Base-by-base conservation (phyloP, 1,140 invertebrate genomes). In the Scaptomyza pallida region DNA sequence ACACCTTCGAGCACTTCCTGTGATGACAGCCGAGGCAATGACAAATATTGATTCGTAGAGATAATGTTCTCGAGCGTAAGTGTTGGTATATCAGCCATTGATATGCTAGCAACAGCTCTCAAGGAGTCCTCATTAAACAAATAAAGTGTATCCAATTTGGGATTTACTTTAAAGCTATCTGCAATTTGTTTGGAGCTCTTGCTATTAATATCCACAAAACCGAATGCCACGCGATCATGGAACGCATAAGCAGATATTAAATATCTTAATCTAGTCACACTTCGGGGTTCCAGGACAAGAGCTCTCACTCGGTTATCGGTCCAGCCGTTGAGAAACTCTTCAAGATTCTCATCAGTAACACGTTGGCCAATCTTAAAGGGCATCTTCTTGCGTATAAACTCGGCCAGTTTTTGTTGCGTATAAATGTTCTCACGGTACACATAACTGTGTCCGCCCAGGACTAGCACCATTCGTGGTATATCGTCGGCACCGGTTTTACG, bases 51-150 rank as follows among this genome's bases (percentile, higher is more conserved):
- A 92, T 99, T 98, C 40, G 95, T 94, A 17, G 96, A 94, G 47
- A 99, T 95, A 30, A 99, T 94, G 91, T 98, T 96, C 68, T 96
- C 95, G 91, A 99, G 94, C 0, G 97, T 97, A 59, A 96, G 94
- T 21, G 95, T 95, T 9, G 97, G 96, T 83, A 98, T 97, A 90
- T 98, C 96, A 33, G 95, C 93, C 95, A 98, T 97, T 60, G 95
- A 98, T 41, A 98, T 93, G 56, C 96, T 96, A 23, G 97, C 97
- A 54, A 96, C 95, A 1, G 98, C 96, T 54, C 94, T 93, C 8
- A 94, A 92, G 2, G 93, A 93, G 91, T 98, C 96, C 92, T 99
- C 98, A 92, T 99, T 98, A 89, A 99, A 97, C 45, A 99, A 92
- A 50, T 98, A 92, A 57, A 99, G 93, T 1, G 95, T 97, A 86